Evolutionary conservation across 2,113 vertebrate genomes (phyloP).

Genomic region (Pomatorhinus ruficollis): DNA sequence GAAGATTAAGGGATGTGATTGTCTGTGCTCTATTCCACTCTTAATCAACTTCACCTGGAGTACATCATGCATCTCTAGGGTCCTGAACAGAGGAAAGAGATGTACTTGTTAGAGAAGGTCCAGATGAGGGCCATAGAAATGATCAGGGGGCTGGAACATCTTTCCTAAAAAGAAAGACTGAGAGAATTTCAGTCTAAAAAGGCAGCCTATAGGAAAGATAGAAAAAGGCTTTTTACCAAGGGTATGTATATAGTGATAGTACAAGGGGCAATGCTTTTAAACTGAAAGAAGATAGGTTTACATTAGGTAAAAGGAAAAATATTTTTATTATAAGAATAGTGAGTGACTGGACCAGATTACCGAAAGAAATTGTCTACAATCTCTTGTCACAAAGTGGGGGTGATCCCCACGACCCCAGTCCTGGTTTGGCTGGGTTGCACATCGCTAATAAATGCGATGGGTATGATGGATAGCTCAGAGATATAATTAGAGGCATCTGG

Average conservation of each 20-base stretch:
- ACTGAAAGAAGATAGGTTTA: background rate
- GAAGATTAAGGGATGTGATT: background rate
- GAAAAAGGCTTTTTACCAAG: background rate
- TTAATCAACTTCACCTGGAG: background rate
- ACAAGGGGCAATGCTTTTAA: background rate
- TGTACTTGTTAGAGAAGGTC: fast-evolving
- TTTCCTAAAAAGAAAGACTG: background rate
- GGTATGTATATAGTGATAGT: background rate
- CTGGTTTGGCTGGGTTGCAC: too few relatives aligned
- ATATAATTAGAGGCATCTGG: too few relatives aligned
- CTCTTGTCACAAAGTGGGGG: too few relatives aligned
- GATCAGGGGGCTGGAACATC: background rate
- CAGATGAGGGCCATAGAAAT: background rate
- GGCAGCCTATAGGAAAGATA: background rate
- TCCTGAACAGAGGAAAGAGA: fast-evolving
- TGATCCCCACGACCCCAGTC: too few relatives aligned
- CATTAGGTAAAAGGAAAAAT: background rate
- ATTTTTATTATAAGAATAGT: background rate
- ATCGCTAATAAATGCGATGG: too few relatives aligned
- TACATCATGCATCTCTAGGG: background rate
- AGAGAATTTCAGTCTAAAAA: background rate
- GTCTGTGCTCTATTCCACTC: fast-evolving
- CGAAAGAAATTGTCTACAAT: background rate
- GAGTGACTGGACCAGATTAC: background rate
- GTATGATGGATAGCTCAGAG: too few relatives aligned